Base-by-base conservation (phyloP, 2,888 invertebrate genomes). In the Drosophila nr. medialis region DNA sequence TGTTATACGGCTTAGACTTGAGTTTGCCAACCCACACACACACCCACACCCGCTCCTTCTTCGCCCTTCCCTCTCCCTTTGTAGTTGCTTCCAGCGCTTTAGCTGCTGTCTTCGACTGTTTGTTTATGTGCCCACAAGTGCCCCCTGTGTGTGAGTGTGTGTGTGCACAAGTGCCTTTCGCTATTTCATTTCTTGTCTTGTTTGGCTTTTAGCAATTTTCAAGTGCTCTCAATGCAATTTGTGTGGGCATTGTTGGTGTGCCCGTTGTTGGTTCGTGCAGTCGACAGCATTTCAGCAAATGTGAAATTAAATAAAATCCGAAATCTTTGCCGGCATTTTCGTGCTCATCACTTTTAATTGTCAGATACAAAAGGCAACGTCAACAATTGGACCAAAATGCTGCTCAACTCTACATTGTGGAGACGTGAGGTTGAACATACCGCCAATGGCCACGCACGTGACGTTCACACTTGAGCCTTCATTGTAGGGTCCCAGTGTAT, bases 371-470 rank as follows among this genome's bases (percentile, higher is more conserved):
- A 82, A 66, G 70, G 86, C 84, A 74, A 71, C 83, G 63, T 77
- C 90, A 87, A 89, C 84, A 89, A 89, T 86, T 82, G 80, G 62
- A n/a, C 76, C 21, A 40, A 68, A 34, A 63, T 59, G 66, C 67
- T 62, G 36, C 24, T 32, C 34, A 62, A 75, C 55, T 59, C 49
- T 34, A 45, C 42, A 11, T 18, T 18, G 40, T 32, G 34, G 15
- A 3, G 51, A 50, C 34, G 15, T 18, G 55, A 11, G 48, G 29
- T n/a, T 42, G 54, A 45, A 90, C 95, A 94, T 94, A 97, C 97
- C 97, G 94, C 97, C 97, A 84, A 95, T 95, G 72, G 96, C 96
- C 82, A 97, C 96, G 93, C 98, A 98, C 82, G 96, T 96, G 78
- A 98, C 96, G 91, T 96, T 95, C 73, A 97, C 95, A 40, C 96